These are phyloP conservation scores for Odontamblyopus rebecca DNA, from an alignment of 2,797 vertebrate genomes.

Conservation along the genomic window DNA sequence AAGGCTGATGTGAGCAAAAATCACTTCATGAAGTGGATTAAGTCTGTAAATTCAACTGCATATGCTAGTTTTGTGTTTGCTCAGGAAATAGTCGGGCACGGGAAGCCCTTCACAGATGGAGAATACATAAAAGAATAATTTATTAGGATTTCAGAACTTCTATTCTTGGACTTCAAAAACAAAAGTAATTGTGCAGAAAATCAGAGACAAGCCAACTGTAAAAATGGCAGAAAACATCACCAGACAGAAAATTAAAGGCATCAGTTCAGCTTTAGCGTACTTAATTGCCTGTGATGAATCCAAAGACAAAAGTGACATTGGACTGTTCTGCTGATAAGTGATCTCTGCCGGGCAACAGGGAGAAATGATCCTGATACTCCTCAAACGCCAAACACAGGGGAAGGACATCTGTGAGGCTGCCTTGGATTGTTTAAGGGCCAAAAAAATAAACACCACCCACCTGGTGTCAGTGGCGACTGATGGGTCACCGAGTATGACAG, in stretches of 20 bases:
- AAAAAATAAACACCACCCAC: conserved; percentile 40
- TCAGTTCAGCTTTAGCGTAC: conserved; percentile 19
- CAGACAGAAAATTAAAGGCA: conserved; percentile 14
- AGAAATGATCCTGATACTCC: conserved; percentile 39
- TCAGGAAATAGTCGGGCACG: background rate
- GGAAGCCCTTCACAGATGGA: too few relatives aligned
- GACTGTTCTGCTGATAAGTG: conserved; percentile 19
- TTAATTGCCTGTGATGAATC: conserved; percentile 32
- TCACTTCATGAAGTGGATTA: background rate
- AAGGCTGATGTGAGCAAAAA: background rate
- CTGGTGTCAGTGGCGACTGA: conserved; percentile 39
- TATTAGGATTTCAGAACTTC: background rate
- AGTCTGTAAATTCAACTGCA: background rate
- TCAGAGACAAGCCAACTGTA: conserved; percentile 13
- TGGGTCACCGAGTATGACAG: conserved; percentile 40
- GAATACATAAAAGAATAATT: too few relatives aligned
- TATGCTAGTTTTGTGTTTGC: background rate
- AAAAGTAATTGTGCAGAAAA: conserved; percentile 1
- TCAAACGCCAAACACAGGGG: conserved; percentile 37
- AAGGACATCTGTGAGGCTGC: conserved; percentile 42
- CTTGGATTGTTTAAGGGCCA: conserved; percentile 33
- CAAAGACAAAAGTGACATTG: conserved; percentile 15
- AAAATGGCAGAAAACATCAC: conserved; percentile 26
- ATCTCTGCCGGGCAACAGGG: conserved; percentile 34
- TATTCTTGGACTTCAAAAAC: background rate